Evolutionary conservation across 2,888 invertebrate species (phyloP).

Genomic region (Luperina testacea): DNA sequence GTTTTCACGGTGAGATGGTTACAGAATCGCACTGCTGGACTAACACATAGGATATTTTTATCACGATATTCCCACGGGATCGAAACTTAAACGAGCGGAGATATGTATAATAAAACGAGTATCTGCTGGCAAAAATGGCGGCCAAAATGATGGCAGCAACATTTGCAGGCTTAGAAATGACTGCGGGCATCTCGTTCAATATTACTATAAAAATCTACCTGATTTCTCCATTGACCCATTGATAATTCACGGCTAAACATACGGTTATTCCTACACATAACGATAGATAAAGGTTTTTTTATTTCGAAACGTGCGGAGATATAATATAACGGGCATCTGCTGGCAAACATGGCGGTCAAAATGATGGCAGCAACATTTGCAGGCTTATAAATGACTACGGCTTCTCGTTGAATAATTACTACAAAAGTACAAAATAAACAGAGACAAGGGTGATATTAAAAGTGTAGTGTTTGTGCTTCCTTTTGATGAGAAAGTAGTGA

Average conservation of each 20-base stretch:
- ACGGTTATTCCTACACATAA: conserved; percentile 22
- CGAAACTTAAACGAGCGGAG: no score
- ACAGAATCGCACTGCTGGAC: no score
- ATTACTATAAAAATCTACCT: no score
- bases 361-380: conserved; percentile 31
- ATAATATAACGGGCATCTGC: conserved; percentile 31
- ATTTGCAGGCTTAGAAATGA: no score
- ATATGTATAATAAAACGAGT: no score
- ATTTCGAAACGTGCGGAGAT: conserved; percentile 1
- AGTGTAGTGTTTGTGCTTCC: conserved; percentile 13
- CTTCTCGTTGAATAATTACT: conserved; percentile 13
- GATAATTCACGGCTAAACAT: conserved; percentile 23
- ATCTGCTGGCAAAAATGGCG: no score
- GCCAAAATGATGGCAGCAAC: no score
- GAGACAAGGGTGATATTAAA: conserved; percentile 29
- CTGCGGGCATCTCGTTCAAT: no score
- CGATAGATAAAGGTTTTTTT: conserved; percentile 7
- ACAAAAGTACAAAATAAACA: conserved; percentile 22
- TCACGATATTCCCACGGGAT: no score
- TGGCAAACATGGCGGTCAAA: conserved; percentile 23
- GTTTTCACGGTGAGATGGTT: no score
- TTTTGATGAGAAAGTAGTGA: not conserved
- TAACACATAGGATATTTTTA: no score
- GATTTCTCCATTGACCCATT: conserved; percentile 10
- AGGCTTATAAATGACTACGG: conserved; percentile 22